Conservation (phyloP, 2,888 invertebrate genomes). For the Drosophila neotestacea region DNA sequence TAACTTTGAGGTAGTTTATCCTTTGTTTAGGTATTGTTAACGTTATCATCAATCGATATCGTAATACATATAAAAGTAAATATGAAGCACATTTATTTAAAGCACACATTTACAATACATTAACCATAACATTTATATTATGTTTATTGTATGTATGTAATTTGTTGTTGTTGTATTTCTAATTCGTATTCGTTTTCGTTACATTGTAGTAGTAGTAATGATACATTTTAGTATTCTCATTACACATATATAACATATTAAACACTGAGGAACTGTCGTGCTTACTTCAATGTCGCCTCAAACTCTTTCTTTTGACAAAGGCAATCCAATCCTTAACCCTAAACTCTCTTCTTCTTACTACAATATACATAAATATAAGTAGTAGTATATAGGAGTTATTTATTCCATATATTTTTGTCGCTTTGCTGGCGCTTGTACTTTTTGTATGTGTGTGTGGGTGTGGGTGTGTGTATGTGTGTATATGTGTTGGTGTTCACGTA, state of each 20-base stretch:
- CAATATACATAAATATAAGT: conserved; percentile 23
- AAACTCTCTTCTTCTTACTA: conserved; percentile 37
- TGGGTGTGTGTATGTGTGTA: background rate
- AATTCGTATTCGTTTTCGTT: conserved; percentile 28
- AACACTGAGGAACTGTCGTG: conserved; percentile 83
- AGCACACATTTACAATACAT: conserved; percentile 82
- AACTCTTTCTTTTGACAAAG: conserved; percentile 59
- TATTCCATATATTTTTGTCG: conserved; percentile 31
- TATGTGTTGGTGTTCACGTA: conserved; percentile 18
- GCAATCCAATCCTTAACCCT: conserved; percentile 57
- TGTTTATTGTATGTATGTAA: conserved; percentile 27
- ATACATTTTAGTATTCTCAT: conserved; percentile 45
- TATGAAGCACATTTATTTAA: conserved; percentile 83
- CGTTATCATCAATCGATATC: conserved; percentile 22
- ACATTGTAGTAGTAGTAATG: conserved; percentile 38
- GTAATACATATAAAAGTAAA: conserved; percentile 51
- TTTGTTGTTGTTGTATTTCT: conserved; percentile 16
- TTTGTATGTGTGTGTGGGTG: conserved; percentile 36
- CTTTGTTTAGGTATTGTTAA: conserved; percentile 57
- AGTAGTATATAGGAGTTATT: conserved; percentile 14
- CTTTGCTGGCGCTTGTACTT: conserved; percentile 73
- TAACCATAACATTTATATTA: conserved; percentile 66
- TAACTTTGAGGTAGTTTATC: conserved; percentile 76
- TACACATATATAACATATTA: conserved; percentile 53
- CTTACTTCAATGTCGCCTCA: conserved; percentile 70